Evolutionary conservation across 2,113 vertebrate genomes (phyloP).

Genomic region (Zosterops pallidus): DNA sequence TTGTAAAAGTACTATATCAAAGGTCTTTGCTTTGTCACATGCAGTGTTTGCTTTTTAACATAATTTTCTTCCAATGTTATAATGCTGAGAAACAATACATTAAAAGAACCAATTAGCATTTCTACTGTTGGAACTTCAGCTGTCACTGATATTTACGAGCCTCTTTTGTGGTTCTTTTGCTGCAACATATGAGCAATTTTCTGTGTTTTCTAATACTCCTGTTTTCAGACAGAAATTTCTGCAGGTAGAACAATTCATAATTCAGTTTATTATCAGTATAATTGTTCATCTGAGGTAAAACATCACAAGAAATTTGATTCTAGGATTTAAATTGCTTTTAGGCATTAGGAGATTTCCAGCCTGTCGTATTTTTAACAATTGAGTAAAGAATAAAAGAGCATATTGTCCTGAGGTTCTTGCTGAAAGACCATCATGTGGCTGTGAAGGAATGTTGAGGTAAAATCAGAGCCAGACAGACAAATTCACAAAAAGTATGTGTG

Average conservation of each 20-base stretch:
- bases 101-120: not conserved
- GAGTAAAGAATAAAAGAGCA: not conserved
- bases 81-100: not conserved
- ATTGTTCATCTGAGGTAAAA: not conserved
- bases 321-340: not conserved
- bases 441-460: constrained; percentile 43
- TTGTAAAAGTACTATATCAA: not conserved
- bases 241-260: not conserved
- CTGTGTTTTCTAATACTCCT: not conserved
- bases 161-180: constrained; percentile 14
- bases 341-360: not conserved
- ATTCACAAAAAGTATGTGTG: not conserved
- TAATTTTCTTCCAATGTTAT: not conserved
- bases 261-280: constrained; percentile 2
- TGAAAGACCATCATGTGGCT: constrained; percentile 2
- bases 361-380: not conserved
- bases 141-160: not conserved
- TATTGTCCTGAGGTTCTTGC: not conserved
- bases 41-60: not conserved
- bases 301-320: constrained; percentile 10
- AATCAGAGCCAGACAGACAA: constrained; percentile 33
- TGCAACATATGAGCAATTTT: not conserved
- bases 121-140: not conserved
- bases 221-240: not conserved
- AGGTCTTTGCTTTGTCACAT: not conserved